Base-by-base conservation (phyloP, 2,888 invertebrate genomes). In the Boloria euphrosyne region DNA sequence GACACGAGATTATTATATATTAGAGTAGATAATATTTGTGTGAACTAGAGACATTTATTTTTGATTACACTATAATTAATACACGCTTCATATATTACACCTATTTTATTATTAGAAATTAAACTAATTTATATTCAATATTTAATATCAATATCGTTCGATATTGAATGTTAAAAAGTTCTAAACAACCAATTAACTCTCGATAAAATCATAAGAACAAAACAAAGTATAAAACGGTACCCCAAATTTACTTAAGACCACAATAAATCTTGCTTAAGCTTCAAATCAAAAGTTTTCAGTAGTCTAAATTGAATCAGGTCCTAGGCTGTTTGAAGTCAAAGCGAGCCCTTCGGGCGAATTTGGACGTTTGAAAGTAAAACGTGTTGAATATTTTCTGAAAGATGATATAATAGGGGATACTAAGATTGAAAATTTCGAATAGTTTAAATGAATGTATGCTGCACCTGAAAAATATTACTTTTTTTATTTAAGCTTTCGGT, bases 371-470 rank as follows among this genome's bases (percentile, higher is more conserved):
- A 62, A 46, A 59, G 52, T 65, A 58, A 64, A 64, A 57, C 47
- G 52, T 65, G 53, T 65, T n/a, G 47, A 65, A 59, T 53, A 52
- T 65, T 62, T 65, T 38, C 49, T 59, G 13, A 65, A 65, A 54
- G 51, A 55, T 62, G 43, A 27, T 49, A 50, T 46, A 49, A 53
- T 18, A 14, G 51, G n/a, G 27, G 31, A n/a, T 49, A 50, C 54
- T 46, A 53, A 62, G 13, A 58, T 55, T 53, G 51, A 55, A 60
- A 63, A 49, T 60, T 50, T 64, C 55, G 2, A 22, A 22, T 16
- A 17, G 27, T 17, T 53, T 14, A 62, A 62, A 50, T 7, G 2
- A 54, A 6, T 43, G 3, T 3, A 38, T 43, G 14, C 17, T 43
- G 5, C 43, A 38, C 31, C 31, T 38, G 2, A 10, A 38, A 10